A percentile compares a stretch with the other conserved stretches of the same genome.
These are phyloP conservation scores for Ditylenchus dipsaci DNA, from an alignment of 1,140 invertebrate species.

Conservation along the genomic window DNA sequence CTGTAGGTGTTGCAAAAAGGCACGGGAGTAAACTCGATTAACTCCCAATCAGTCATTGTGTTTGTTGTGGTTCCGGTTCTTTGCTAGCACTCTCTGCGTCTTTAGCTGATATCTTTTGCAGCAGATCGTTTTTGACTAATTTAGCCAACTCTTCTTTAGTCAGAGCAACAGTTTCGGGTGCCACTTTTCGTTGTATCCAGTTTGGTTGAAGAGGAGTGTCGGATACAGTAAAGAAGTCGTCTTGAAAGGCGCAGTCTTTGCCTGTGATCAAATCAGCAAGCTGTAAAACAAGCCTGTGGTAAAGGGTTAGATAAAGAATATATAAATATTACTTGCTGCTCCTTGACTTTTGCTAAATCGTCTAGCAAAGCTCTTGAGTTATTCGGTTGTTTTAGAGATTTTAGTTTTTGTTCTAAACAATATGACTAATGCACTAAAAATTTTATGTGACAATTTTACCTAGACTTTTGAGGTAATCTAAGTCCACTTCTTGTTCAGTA, in stretches of 20 bases:
- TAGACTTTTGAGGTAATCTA: no score
- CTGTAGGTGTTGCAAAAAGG: slow-evolving; percentile 41
- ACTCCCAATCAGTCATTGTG: slow-evolving; percentile 14
- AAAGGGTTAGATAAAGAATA: no score
- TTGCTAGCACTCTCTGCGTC: not conserved
- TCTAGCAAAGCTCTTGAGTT: slow-evolving; percentile 14
- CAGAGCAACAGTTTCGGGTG: slow-evolving; percentile 42
- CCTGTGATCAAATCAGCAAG: slow-evolving; percentile 31
- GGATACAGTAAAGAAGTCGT: slow-evolving; percentile 21
- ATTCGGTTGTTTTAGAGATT: slow-evolving; percentile 30
- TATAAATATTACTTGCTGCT: slow-evolving; percentile 15
- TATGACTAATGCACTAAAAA: no score
- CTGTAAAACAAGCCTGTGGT: slow-evolving; percentile 12
- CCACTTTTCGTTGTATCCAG: slow-evolving; percentile 48
- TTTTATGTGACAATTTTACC: no score
- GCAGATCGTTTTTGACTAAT: slow-evolving; percentile 40
- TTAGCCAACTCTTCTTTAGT: slow-evolving; percentile 26
- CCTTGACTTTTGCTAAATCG: slow-evolving; percentile 25
- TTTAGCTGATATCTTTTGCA: slow-evolving; percentile 17
- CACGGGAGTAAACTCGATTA: slow-evolving; percentile 23
- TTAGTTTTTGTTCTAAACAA: slow-evolving; percentile 30
- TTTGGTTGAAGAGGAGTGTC: slow-evolving; percentile 33
- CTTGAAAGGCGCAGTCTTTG: slow-evolving; percentile 20
- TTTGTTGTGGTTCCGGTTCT: not conserved
- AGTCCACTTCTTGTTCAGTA: no score